Percentiles rank a stretch among this genome's conserved stretches.
Evolutionary conservation across 1,140 invertebrate genomes (phyloP).

Genomic region (Neodiprion virginianus): DNA sequence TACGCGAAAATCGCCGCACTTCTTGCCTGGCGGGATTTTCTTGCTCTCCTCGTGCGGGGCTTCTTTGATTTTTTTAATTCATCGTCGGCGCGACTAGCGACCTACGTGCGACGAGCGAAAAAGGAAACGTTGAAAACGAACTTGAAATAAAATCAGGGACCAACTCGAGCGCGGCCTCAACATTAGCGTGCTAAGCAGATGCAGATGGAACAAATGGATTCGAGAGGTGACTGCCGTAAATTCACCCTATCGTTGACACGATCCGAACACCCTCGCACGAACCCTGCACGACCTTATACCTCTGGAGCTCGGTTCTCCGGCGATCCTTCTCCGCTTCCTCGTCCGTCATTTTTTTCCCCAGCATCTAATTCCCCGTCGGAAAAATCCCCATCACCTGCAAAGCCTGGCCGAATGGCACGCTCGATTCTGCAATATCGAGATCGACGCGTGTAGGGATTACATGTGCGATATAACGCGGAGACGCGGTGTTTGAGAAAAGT

Average conservation of each 20-base stretch:
- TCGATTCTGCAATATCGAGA: not conserved
- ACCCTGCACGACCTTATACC: conserved; percentile 34
- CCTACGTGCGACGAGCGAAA: not conserved
- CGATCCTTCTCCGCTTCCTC: conserved; percentile 21
- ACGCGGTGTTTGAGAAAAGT: too few relatives aligned
- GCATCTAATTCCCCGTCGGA: not conserved
- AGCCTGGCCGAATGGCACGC: not conserved
- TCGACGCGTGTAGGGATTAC: not conserved
- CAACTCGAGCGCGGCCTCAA: not conserved
- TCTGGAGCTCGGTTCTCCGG: conserved; percentile 16
- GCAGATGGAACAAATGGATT: conserved; percentile 60
- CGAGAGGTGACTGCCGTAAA: conserved; percentile 55
- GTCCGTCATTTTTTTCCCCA: conserved; percentile 7
- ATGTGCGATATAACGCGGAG: too few relatives aligned
- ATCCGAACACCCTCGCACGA: conserved; percentile 55
- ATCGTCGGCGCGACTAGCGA: not conserved
- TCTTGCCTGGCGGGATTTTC: too few relatives aligned
- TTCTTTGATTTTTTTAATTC: conserved; percentile 13
- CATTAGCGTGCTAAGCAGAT: conserved; percentile 59
- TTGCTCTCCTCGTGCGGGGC: conserved; percentile 13
- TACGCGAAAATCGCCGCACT: too few relatives aligned
- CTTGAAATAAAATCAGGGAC: not conserved
- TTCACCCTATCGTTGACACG: conserved; percentile 55
- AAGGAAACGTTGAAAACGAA: not conserved
- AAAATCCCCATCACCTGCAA: not conserved